Conservation (phyloP, 2,113 vertebrate genomes). For the Ranitomeya imitator region DNA sequence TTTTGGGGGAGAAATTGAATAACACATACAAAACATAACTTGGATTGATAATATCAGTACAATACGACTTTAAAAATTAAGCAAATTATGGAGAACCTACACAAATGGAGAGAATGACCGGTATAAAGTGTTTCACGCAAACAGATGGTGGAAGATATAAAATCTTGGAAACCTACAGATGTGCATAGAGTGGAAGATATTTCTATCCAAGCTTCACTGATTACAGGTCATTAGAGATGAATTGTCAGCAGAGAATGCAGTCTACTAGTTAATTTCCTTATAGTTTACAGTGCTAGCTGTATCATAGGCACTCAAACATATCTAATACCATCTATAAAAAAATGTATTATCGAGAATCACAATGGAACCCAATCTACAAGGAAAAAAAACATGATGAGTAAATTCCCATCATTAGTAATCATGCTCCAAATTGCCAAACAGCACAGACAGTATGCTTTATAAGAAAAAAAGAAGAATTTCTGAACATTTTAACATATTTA, state of each 20-base stretch:
- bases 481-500: not conserved
- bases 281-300: too few species aligned
- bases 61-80: too few species aligned
- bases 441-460: too few species aligned
- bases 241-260: not conserved
- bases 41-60: too few species aligned
- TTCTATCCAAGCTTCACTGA: slow-evolving; percentile 9
- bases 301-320: not conserved
- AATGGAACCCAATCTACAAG: not conserved
- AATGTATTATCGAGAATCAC: not conserved
- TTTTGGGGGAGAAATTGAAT: too few species aligned
- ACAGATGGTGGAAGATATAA: slow-evolving; percentile 1
- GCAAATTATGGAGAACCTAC: not conserved
- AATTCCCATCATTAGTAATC: too few species aligned
- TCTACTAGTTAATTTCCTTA: not conserved
- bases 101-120: not conserved
- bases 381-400: too few species aligned
- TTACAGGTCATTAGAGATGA: not conserved
- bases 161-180: not conserved
- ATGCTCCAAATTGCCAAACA: too few species aligned
- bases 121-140: not conserved
- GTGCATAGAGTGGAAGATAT: not conserved
- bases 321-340: not conserved
- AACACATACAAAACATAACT: too few species aligned
- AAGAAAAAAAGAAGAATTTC: too few species aligned